Evolutionary conservation across 1,140 invertebrate species (phyloP), one percentile per base, ranked within the genome.

Genomic region (Choristoneura fumiferana): DNA sequence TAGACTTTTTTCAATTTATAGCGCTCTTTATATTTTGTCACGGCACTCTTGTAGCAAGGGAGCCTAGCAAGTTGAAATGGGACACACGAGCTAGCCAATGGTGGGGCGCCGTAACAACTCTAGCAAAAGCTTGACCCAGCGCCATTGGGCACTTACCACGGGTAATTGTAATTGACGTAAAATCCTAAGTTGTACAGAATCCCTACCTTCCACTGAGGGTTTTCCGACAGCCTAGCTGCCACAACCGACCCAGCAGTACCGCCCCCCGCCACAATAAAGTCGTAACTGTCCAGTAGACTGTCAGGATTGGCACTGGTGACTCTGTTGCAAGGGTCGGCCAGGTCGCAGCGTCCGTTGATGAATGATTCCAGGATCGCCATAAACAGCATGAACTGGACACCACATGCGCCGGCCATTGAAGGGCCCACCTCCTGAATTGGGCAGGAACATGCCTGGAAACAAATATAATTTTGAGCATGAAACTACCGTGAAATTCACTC

Each of bases 231-330:
- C 35, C 95, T 91, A 0, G 90, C 91, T 0, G 95, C 95, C 0
- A 98, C 70, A 0, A 98, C 96, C 0, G 94, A 91, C 0, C 97
- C 97, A 1, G 96, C 96, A 0, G 96, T 96, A 0, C 97, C 97
- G 4, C 92, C 94, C 0, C 96, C 96, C 0, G 96, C 87, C 0
- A 96, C 92, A 0, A 96, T 91, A 60, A 96, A 96, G 72, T 96
- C 95, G 63, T 97, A 97, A 33, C 92, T 92, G 0, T 87, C 10
- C 69, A 39, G 83, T 78, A 1, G 65, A 67, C 0, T 54, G 34
- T 29, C 40, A 0, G 22, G 39, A 0, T 78, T 67, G 38, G 40
- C 63, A 49, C 70, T 72, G n/a, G 9, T 59, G 0, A 86, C 67
- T 4, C 84, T 68, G 9, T 78, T 76, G 54, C 84, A 87, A 0